Evolutionary conservation across 2,797 vertebrate species (phyloP).

Genomic region (Kryptopterus vitreolus): DNA sequence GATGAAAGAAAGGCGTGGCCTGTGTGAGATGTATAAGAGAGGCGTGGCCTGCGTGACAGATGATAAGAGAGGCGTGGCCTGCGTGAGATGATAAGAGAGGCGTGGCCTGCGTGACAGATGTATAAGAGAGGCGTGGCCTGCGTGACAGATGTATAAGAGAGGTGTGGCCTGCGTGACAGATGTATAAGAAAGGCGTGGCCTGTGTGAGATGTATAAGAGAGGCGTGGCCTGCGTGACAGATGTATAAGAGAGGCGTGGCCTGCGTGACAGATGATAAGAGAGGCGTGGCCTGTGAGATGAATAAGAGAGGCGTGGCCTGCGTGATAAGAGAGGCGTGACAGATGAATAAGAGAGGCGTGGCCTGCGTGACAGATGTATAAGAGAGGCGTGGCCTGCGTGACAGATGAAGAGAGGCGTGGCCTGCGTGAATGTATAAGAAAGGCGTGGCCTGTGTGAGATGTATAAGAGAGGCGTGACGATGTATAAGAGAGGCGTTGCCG

Average conservation of each 20-base stretch:
- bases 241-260: background rate
- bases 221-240: background rate
- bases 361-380: background rate
- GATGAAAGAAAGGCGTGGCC: too few relatives aligned
- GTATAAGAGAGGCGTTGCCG: background rate
- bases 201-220: too few relatives aligned
- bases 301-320: background rate
- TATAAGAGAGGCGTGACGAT: background rate
- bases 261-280: too few relatives aligned
- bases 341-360: background rate
- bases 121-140: background rate
- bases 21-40: too few relatives aligned
- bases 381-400: background rate
- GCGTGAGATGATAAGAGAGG: too few relatives aligned
- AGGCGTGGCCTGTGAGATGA: background rate
- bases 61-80: background rate
- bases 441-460: background rate
- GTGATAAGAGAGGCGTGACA: too few relatives aligned
- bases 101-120: background rate
- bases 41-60: background rate
- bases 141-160: too few relatives aligned
- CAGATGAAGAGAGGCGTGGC: background rate
- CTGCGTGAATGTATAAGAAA: background rate
- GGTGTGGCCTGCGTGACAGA: background rate
- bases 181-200: too few relatives aligned